These are phyloP conservation scores for Microplitis deprimator DNA, from an alignment of 2,888 invertebrate species.

Conservation along the genomic window DNA sequence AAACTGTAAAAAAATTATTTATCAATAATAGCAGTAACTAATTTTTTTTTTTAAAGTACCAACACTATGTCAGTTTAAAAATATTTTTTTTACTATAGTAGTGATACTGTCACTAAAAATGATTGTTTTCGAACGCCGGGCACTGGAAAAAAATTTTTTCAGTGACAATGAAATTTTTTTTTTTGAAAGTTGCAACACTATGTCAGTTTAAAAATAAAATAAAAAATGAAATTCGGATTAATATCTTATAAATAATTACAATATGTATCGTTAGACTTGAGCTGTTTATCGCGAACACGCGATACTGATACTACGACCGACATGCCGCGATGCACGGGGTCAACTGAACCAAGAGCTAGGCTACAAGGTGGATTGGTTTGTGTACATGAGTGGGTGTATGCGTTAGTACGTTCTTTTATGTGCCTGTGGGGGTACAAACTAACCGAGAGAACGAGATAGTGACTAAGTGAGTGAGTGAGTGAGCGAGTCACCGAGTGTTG, in stretches of 20 bases:
- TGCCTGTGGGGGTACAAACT: no score
- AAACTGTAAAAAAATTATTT: no score
- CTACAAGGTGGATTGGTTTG: neutral
- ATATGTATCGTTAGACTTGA: neutral
- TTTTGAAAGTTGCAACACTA: neutral
- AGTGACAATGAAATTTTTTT: no score
- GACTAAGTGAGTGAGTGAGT: neutral
- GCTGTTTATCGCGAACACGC: slow-evolving; percentile 50
- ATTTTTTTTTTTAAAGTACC: no score
- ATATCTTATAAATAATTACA: slow-evolving; percentile 2
- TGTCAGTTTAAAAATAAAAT: neutral
- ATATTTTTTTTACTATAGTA: no score
- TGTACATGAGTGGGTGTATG: neutral
- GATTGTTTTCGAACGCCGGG: no score
- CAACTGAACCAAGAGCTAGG: slow-evolving; percentile 65
- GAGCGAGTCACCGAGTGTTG: neutral
- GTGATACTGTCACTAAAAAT: no score
- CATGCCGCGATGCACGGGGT: slow-evolving; percentile 71
- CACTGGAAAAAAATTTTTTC: no score
- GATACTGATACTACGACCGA: slow-evolving; percentile 56
- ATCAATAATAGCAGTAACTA: no score
- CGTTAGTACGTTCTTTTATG: no score
- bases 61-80: no score
- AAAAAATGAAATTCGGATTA: neutral
- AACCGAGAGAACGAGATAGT: no score